Conservation (phyloP, 1,140 invertebrate genomes). For the Geopemphigus sp. region DNA sequence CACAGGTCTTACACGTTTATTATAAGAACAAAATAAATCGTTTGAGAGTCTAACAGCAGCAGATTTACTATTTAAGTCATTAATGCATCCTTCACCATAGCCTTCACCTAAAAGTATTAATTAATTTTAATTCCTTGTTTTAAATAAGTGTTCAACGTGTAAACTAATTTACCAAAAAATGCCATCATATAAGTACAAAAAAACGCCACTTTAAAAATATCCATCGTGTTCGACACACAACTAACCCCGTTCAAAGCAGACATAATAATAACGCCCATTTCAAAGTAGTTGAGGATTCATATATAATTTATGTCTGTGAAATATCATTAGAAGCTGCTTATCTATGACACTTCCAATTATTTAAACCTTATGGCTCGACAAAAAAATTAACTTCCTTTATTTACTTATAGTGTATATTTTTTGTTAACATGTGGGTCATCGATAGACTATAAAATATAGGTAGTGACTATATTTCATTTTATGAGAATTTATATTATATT, state of each 20-base stretch:
- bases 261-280: slow-evolving; percentile 6
- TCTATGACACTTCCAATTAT: background rate
- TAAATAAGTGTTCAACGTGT: background rate
- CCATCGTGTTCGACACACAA: slow-evolving; percentile 5
- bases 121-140: background rate
- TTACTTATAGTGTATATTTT: background rate
- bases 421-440: too few species aligned
- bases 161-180: slow-evolving; percentile 4
- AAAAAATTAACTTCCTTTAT: background rate
- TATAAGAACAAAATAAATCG: slow-evolving; percentile 35
- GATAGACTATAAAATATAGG: too few species aligned
- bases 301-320: background rate
- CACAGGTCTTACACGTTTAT: slow-evolving; percentile 27
- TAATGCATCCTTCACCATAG: background rate
- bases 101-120: background rate
- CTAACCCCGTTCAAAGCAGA: background rate
- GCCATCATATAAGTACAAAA: background rate
- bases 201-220: background rate
- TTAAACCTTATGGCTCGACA: background rate
- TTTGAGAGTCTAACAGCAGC: slow-evolving; percentile 11
- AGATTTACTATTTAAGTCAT: slow-evolving; percentile 14
- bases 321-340: background rate
- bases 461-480: background rate
- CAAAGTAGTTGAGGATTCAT: background rate
- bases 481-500: too few species aligned